Conservation (phyloP, 1,140 invertebrate genomes). For the Drosophila pseudoobscura region DNA sequence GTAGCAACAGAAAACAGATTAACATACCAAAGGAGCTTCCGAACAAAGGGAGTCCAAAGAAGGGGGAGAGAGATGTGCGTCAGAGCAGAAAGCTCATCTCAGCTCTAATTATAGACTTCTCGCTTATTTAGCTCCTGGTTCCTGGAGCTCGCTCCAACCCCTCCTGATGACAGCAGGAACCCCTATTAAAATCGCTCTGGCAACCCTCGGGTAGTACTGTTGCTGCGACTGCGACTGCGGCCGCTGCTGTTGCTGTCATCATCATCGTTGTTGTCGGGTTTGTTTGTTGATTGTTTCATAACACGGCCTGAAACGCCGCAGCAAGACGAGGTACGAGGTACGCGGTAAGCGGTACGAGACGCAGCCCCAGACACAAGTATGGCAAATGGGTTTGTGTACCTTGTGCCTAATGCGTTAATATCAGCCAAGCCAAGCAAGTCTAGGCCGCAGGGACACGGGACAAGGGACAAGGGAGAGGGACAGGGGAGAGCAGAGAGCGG, state of each 20-base stretch:
- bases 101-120: too few species aligned
- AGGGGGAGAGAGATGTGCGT: too few species aligned
- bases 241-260: conserved; percentile 44
- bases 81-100: too few species aligned
- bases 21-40: too few species aligned
- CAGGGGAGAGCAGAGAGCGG: conserved; percentile 11
- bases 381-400: conserved; percentile 79
- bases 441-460: conserved; percentile 7
- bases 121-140: conserved; percentile 2
- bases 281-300: conserved; percentile 76
- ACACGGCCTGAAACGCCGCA: conserved; percentile 67
- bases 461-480: conserved; percentile 19
- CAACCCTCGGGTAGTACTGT: conserved; percentile 15
- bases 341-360: conserved; percentile 3
- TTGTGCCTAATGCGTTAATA: conserved; percentile 80
- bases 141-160: conserved; percentile 4
- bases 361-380: conserved; percentile 50
- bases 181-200: neutral
- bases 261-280: conserved; percentile 53
- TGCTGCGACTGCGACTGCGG: conserved; percentile 16
- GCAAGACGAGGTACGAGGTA: neutral
- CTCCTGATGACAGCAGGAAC: too few species aligned
- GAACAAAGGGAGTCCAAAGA: too few species aligned
- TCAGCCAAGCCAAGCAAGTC: conserved; percentile 50
- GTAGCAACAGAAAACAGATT: too few species aligned